These are phyloP conservation scores for Bombus affinis DNA, from an alignment of 1,140 invertebrate genomes.

Conservation along the genomic window DNA sequence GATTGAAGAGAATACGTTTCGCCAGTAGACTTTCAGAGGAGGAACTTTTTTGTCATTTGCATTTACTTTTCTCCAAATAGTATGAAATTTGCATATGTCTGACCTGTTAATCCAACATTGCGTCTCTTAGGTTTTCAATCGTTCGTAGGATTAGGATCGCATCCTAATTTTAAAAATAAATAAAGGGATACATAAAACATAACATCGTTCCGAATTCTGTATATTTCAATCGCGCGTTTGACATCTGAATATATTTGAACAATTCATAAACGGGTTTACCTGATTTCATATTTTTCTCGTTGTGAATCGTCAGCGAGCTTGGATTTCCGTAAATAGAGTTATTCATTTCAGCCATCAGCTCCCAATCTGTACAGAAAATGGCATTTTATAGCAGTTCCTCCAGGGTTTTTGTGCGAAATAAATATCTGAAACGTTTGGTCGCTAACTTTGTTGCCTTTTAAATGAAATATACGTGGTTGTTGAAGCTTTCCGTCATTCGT, in stretches of 20 bases:
- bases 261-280: conserved; percentile 44
- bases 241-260: neutral
- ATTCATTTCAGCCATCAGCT: conserved; percentile 82
- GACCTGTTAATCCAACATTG: neutral
- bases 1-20: conserved; percentile 60
- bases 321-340: conserved; percentile 85
- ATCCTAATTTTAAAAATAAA: neutral
- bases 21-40: conserved; percentile 11
- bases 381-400: conserved; percentile 24
- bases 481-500: neutral
- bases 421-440: neutral
- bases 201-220: neutral
- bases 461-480: neutral
- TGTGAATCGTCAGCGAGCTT: conserved; percentile 84
- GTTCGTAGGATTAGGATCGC: too few species aligned
- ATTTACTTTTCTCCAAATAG: conserved; percentile 25
- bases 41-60: conserved; percentile 53
- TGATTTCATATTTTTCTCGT: conserved; percentile 78
- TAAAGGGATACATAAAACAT: neutral
- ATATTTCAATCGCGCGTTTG: neutral
- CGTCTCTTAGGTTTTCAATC: neutral
- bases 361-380: conserved; percentile 77
- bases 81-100: conserved; percentile 20
- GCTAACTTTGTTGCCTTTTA: conserved; percentile 13
- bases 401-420: neutral